Conservation (phyloP, 2,888 invertebrate species). For the Andricus curvator region DNA sequence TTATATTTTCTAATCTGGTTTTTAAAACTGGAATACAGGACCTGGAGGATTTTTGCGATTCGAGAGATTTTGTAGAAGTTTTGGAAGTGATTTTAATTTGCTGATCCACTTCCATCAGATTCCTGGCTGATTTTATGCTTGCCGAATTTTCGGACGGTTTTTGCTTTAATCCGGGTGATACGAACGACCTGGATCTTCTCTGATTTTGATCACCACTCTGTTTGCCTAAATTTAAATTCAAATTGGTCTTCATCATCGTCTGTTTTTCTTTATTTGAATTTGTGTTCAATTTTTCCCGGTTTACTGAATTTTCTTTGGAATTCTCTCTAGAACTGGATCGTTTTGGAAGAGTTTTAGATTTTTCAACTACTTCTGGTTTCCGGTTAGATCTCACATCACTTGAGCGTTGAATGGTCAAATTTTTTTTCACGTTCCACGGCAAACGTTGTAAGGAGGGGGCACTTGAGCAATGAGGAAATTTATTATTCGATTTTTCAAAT, state of each 20-base stretch:
- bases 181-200: constrained; percentile 62
- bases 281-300: background rate
- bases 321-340: constrained; percentile 20
- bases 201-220: constrained; percentile 38
- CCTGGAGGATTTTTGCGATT: constrained; percentile 52
- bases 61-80: constrained; percentile 30
- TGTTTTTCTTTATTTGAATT: constrained; percentile 28
- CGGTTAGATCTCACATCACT: too few species aligned
- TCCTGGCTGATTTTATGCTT: background rate
- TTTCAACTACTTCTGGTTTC: background rate
- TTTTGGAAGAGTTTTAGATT: background rate
- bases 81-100: background rate
- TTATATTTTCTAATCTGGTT: constrained; percentile 59
- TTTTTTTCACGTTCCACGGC: background rate
- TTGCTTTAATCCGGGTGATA: constrained; percentile 53
- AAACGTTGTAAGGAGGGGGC: background rate
- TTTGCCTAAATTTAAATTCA: constrained; percentile 9
- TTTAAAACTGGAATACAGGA: constrained; percentile 69
- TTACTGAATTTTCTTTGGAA: background rate
- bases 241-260: constrained; percentile 36
- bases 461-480: background rate
- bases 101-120: constrained; percentile 29
- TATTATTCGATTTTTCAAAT: constrained; percentile 8
- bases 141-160: constrained; percentile 41
- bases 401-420: background rate